These are phyloP conservation scores for Himalopsyche tibetana DNA, from an alignment of 2,888 invertebrate species.

Conservation along the genomic window DNA sequence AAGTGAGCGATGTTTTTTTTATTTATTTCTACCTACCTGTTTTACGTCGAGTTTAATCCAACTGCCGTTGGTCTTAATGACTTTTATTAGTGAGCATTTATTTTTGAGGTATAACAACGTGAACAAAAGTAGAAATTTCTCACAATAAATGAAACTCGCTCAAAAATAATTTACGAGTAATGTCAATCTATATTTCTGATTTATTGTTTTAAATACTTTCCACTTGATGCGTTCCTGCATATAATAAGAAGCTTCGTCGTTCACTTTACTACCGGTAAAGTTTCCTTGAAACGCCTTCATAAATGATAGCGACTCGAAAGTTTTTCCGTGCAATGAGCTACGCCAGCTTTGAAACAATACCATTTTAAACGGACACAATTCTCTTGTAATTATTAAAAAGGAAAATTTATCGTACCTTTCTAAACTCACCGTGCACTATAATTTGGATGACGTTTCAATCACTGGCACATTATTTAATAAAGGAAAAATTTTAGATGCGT, in stretches of 20 bases:
- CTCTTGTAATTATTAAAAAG: constrained; percentile 50
- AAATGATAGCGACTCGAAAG: constrained; percentile 57
- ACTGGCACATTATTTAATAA: not conserved
- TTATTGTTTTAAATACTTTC: no score
- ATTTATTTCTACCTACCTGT: no score
- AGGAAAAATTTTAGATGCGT: constrained; percentile 25
- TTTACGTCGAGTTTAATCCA: no score
- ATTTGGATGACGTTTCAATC: constrained; percentile 33
- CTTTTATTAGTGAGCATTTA: no score
- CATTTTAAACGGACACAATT: constrained; percentile 29
- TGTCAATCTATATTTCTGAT: no score
- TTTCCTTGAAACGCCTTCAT: constrained; percentile 52
- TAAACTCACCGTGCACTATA: constrained; percentile 36
- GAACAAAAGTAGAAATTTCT: no score
- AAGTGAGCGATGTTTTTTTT: no score
- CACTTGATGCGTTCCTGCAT: not conserved
- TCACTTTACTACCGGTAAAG: constrained; percentile 41
- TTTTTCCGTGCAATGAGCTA: constrained; percentile 56
- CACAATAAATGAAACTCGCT: no score
- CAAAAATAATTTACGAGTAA: no score
- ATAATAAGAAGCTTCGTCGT: constrained; percentile 25
- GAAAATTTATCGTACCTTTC: constrained; percentile 43
- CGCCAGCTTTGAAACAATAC: constrained; percentile 56
- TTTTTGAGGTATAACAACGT: no score
- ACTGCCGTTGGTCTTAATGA: no score